phyloP scores from a whole-genome alignment of 1,140 invertebrate genomes.

The Zaprionus ornatus region DNA sequence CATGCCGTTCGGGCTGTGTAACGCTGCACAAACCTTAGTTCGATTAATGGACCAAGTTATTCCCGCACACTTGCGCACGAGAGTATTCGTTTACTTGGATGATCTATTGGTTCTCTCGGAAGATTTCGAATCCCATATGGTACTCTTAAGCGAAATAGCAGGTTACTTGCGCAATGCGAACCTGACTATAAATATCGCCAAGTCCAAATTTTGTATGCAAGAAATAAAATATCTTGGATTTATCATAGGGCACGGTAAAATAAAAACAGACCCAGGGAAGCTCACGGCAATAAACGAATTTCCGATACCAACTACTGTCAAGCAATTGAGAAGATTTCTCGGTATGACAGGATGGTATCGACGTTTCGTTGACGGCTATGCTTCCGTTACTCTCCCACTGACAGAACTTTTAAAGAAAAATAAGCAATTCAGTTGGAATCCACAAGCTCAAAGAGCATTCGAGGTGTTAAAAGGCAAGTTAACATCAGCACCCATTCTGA shows the following conservation, averaged over 20 bases:
- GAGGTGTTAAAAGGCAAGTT: conserved; percentile 17
- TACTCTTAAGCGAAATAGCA: too few species aligned
- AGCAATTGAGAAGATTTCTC: conserved; percentile 83
- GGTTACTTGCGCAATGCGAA: conserved; percentile 5
- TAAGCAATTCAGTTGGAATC: conserved; percentile 19
- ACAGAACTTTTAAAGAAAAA: conserved; percentile 32
- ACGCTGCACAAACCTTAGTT: background rate
- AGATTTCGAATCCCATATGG: too few species aligned
- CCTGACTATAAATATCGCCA: conserved; percentile 16
- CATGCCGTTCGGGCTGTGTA: conserved; percentile 23
- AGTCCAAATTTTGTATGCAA: conserved; percentile 37
- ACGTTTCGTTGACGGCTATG: conserved; percentile 77
- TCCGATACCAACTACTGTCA: conserved; percentile 11
- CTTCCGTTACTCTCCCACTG: conserved; percentile 11
- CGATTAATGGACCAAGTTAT: conserved; percentile 23
- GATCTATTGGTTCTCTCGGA: conserved; percentile 84
- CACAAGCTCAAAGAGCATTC: conserved; percentile 1
- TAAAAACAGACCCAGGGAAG: conserved; percentile 48
- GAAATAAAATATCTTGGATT: conserved; percentile 53
- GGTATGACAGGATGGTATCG: conserved; percentile 83
- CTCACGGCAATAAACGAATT: conserved; percentile 47
- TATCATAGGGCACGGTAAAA: conserved; percentile 29
- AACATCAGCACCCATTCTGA: conserved; percentile 13
- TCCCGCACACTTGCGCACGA: conserved; percentile 15
- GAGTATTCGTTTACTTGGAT: conserved; percentile 76